phyloP scores from a whole-genome alignment of 2,797 vertebrate genomes.

The Lates japonicus region DNA sequence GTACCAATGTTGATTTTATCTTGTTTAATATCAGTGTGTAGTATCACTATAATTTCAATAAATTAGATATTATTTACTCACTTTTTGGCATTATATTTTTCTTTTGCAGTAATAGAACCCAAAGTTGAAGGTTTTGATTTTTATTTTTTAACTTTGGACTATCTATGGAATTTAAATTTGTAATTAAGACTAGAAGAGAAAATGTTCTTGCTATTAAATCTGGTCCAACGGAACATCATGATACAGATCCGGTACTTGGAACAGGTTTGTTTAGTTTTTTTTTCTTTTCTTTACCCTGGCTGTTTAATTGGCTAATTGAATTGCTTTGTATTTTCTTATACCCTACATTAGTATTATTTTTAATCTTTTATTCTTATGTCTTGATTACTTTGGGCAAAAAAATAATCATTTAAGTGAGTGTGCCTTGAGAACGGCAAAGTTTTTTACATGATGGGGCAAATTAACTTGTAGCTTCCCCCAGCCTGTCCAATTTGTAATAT shows the following conservation, averaged over 20 bases:
- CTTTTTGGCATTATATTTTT: neutral
- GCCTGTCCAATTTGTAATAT: slow-evolving; percentile 84
- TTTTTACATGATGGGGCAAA: slow-evolving; percentile 82
- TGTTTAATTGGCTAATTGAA: slow-evolving; percentile 56
- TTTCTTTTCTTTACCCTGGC: slow-evolving; percentile 1
- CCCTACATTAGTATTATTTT: slow-evolving; percentile 29
- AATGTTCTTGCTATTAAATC: slow-evolving; percentile 37
- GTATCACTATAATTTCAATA: slow-evolving; percentile 11
- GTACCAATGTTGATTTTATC: neutral
- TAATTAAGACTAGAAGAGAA: slow-evolving; percentile 31
- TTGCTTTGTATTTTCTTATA: slow-evolving; percentile 55
- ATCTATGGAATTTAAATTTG: slow-evolving; percentile 6
- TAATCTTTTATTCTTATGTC: slow-evolving; percentile 49
- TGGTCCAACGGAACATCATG: slow-evolving; percentile 28
- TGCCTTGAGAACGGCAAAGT: slow-evolving; percentile 62
- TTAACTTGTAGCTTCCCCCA: slow-evolving; percentile 77
- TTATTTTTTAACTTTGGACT: slow-evolving; percentile 25
- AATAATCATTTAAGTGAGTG: slow-evolving; percentile 53
- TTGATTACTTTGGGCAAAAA: slow-evolving; percentile 55
- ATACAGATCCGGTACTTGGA: slow-evolving; percentile 32
- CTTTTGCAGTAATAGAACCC: neutral
- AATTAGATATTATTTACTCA: slow-evolving; percentile 1
- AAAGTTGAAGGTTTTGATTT: slow-evolving; percentile 19
- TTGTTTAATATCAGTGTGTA: neutral
- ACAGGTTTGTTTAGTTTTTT: neutral